Evolutionary conservation across 2,888 invertebrate species (phyloP).

Genomic region (Blastobasis adustella): DNA sequence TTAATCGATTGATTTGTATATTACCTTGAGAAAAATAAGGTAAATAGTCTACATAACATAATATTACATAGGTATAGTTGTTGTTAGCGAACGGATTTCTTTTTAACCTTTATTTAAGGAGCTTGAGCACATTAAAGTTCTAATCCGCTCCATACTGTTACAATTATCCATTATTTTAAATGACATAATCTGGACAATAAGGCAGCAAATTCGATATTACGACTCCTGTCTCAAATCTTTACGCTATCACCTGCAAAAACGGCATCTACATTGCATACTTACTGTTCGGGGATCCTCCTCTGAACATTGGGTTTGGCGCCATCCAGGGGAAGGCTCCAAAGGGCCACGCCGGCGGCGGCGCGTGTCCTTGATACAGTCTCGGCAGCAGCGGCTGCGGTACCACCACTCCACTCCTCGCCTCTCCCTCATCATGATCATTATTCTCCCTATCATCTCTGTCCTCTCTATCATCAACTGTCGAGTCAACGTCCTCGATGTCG

Average conservation of each 20-base stretch:
- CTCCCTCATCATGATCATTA: conserved; percentile 63
- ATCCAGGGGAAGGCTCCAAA: conserved; percentile 81
- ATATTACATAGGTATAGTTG: no score
- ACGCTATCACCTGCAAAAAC: no score
- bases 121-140: no score
- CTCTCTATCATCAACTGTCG: conserved; percentile 42
- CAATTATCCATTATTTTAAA: background rate
- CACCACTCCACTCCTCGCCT: conserved; percentile 71
- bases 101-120: no score
- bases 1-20: no score
- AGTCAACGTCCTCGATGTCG: conserved; percentile 66
- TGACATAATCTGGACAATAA: background rate
- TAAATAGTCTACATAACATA: no score
- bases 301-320: conserved; percentile 76
- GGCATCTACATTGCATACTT: conserved; percentile 35
- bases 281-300: conserved; percentile 76
- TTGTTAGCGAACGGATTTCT: no score
- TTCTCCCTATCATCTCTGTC: conserved; percentile 61
- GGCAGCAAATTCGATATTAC: no score
- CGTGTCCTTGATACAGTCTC: conserved; percentile 71
- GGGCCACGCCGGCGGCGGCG: conserved; percentile 73
- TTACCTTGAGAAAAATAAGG: no score
- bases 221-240: no score
- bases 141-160: no score
- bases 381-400: conserved; percentile 81